Conservation (phyloP, 2,113 vertebrate species). For the Noctilio leporinus region DNA sequence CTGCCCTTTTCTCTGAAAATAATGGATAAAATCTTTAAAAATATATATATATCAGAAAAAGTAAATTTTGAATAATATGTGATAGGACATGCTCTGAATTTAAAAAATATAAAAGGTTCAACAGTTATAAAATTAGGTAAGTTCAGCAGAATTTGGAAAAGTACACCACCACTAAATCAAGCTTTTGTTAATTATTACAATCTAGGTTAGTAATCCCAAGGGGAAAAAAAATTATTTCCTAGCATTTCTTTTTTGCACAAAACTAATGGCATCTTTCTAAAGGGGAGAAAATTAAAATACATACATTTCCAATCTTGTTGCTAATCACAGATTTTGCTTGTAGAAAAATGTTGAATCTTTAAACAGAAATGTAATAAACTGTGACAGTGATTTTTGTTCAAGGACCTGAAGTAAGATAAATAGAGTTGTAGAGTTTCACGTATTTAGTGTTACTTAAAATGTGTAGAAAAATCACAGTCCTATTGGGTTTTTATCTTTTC, state of each 20-base stretch:
- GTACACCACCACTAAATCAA: not conserved
- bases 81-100: not conserved
- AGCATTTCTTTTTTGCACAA: not conserved
- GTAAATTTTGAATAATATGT: not conserved
- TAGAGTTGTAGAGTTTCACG: not conserved
- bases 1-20: too few relatives aligned
- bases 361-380: not conserved
- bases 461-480: not conserved
- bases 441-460: not conserved
- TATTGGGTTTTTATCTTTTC: not conserved
- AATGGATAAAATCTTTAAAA: too few relatives aligned
- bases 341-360: not conserved
- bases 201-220: not conserved
- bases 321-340: not conserved
- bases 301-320: not conserved
- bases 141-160: not conserved
- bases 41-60: not conserved
- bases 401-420: not conserved
- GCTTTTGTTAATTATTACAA: not conserved
- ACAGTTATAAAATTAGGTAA: not conserved
- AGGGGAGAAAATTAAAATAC: not conserved
- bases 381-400: not conserved
- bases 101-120: not conserved
- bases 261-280: not conserved
- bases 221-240: not conserved